Base-by-base conservation (phyloP, 2,113 vertebrate species). In the Oostethus manadensis region DNA sequence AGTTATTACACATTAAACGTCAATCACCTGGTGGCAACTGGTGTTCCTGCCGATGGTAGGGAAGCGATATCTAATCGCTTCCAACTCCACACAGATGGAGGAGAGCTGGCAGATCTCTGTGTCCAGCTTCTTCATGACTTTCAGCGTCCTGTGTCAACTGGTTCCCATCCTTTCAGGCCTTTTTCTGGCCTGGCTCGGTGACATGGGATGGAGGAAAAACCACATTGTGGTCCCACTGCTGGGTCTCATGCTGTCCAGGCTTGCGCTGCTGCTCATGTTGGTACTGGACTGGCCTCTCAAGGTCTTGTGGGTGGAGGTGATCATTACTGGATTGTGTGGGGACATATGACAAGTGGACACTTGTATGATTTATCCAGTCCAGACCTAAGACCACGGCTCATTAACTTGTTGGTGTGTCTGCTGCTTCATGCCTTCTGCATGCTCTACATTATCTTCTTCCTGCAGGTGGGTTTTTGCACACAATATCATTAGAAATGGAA, bases 141-240 rank as follows among this genome's bases (percentile, higher is more conserved):
- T 45, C 56, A 43, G 22, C 22, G 43, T 58, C 14, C 16, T 45
- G 40, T 23, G 42, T 23, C 56, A 58, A 26, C 56, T 58, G 15
- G 38, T 58, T 23, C 56, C 56, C 38, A 45, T 58, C 56, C 43
- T 58, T 17, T 42, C 56, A 1, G 56, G 56, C 16, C 10, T 58
- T 22, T 21, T 44, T 17, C 42, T 58, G 42, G 56, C 40, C 11
- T 58, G 56, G 56, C 56, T 58, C 1, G 56, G 56, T 7, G 56
- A 58, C 22, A 22, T n/a, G 42, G 56, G 56, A 42, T 58, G 56
- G 56, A 58, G 56, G 56, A 58, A 23, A 26, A 58, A 21, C 42
- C 56, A 11, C 21, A 26, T 58, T 6, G 7, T 11, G 8, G 14
- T 58, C 40, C 56, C 56, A 5, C 42, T 58, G 42, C 40, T 58